Evolutionary conservation across 2,797 vertebrate species (phyloP).

Genomic region (Loris lydekkerianus): DNA sequence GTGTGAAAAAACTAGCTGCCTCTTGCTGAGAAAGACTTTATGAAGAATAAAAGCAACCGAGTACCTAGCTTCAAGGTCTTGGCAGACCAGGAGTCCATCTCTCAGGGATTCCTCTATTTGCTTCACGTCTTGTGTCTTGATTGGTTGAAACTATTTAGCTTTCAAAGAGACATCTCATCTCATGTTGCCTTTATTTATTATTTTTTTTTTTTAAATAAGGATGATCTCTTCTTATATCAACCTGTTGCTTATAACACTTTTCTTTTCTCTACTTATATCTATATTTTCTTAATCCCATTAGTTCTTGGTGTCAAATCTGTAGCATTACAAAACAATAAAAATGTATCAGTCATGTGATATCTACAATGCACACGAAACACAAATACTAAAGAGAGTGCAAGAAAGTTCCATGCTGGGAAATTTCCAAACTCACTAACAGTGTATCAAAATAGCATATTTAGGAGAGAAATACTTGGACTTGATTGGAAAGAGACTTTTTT

Average conservation of each 20-base stretch:
- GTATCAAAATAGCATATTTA: not conserved
- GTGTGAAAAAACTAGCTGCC: slow-evolving; percentile 78
- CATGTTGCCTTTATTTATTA: not conserved
- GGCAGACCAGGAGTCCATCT: not conserved
- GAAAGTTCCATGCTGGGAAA: not conserved
- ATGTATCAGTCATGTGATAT: not conserved
- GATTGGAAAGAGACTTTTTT: too few species aligned
- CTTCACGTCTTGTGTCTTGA: slow-evolving; percentile 29
- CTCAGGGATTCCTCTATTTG: slow-evolving; percentile 54
- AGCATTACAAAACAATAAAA: not conserved
- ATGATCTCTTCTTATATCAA: not conserved
- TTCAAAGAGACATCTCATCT: slow-evolving; percentile 25
- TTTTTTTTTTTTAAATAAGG: not conserved
- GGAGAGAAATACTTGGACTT: not conserved
- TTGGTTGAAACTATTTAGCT: slow-evolving; percentile 38
- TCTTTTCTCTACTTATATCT: not conserved
- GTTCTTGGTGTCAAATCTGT: not conserved
- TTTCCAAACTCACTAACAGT: not conserved
- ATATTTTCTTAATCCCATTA: not conserved
- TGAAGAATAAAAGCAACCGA: slow-evolving; percentile 65
- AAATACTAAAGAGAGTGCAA: not conserved
- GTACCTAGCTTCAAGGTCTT: slow-evolving; percentile 73
- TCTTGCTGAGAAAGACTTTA: slow-evolving; percentile 78
- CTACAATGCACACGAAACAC: not conserved
- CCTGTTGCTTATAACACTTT: not conserved